phyloP scores from a whole-genome alignment of 2,888 invertebrate genomes.

The Adela reaumurella region DNA sequence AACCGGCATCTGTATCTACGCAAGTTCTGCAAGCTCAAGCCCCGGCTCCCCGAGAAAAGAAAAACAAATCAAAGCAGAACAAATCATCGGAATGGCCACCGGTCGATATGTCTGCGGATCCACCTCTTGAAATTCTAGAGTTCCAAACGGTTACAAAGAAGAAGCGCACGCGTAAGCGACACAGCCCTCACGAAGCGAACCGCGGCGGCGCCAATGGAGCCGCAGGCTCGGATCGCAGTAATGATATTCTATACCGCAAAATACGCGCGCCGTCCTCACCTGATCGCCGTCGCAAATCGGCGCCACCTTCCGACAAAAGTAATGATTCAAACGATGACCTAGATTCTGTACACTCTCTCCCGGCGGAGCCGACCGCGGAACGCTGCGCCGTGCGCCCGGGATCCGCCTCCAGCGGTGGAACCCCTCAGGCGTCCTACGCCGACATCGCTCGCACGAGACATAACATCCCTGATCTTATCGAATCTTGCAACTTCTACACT shows the following conservation, averaged over 20 bases:
- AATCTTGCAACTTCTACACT: constrained; percentile 48
- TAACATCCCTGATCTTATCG: constrained; percentile 51
- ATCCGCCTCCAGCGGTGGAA: constrained; percentile 28
- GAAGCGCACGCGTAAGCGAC: constrained; percentile 72
- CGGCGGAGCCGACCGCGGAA: constrained; percentile 42
- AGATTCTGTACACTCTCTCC: constrained; percentile 83
- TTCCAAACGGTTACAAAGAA: constrained; percentile 83
- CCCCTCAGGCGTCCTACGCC: constrained; percentile 69
- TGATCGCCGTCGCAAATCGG: constrained; percentile 61
- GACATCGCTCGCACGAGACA: constrained; percentile 67
- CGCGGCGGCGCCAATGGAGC: constrained; percentile 17
- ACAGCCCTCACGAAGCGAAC: constrained; percentile 43
- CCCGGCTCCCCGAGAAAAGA: not conserved
- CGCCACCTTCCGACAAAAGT: constrained; percentile 80
- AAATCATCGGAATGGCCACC: constrained; percentile 18
- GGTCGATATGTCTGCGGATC: constrained; percentile 37
- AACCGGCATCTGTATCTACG: not conserved
- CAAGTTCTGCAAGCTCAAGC: not conserved
- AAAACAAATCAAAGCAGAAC: constrained; percentile 13
- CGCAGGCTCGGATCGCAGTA: constrained; percentile 14
- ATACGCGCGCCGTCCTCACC: constrained; percentile 22
- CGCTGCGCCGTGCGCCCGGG: constrained; percentile 13
- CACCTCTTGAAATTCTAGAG: constrained; percentile 62
- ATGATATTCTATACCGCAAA: constrained; percentile 12
- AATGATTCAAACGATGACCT: constrained; percentile 78